Evolutionary conservation across 2,113 vertebrate species (phyloP).

Genomic region (Festucalex cinctus): DNA sequence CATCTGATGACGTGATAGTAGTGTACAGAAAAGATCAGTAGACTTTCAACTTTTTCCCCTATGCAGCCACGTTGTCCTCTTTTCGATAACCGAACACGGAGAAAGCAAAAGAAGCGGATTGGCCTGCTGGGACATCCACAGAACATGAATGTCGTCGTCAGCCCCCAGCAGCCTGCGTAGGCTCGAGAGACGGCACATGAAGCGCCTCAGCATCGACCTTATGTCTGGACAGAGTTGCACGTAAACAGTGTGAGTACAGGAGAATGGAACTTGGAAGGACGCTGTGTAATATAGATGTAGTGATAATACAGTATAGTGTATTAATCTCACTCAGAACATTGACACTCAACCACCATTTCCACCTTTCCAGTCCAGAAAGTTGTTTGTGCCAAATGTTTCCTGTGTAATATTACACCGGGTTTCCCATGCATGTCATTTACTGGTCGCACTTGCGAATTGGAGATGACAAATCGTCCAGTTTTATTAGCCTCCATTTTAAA

Average conservation of each 20-base stretch:
- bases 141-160: conserved; percentile 89
- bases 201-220: conserved; percentile 3
- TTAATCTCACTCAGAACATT: conserved; percentile 26
- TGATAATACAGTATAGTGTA: conserved; percentile 44
- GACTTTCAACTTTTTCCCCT: not conserved
- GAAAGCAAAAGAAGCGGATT: conserved; percentile 98
- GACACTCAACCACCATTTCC: conserved; percentile 31
- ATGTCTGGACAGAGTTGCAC: conserved; percentile 12
- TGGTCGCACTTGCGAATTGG: no score
- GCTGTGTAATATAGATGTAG: conserved; percentile 33
- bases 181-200: not conserved
- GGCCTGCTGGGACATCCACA: conserved; percentile 92
- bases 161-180: conserved; percentile 91
- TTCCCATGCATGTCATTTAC: conserved; percentile 70
- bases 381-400: conserved; percentile 77
- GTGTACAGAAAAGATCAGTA: not conserved
- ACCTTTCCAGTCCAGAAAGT: conserved; percentile 25
- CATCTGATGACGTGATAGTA: conserved; percentile 37
- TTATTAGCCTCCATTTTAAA: not conserved
- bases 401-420: conserved; percentile 36
- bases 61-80: conserved; percentile 40
- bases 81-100: conserved; percentile 98
- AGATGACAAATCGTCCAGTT: conserved; percentile 61
- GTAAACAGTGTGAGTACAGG: conserved; percentile 26
- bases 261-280: conserved; percentile 29